Evolutionary conservation across 2,113 vertebrate species (phyloP).

Genomic region (Crotalus viridis): DNA sequence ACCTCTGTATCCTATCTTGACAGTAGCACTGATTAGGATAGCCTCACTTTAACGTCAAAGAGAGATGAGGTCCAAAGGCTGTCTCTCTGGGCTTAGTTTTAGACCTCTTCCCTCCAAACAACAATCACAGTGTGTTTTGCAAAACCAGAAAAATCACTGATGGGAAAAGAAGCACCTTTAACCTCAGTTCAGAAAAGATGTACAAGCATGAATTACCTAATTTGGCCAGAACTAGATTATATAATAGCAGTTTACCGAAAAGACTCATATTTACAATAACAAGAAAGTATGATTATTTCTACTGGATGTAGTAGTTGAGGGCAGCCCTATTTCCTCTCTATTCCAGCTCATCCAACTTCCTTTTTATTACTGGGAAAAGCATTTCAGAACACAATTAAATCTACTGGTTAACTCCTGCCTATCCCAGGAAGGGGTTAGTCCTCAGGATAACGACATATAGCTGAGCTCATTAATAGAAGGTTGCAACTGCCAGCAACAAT

Average conservation of each 20-base stretch:
- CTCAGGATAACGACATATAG: background rate
- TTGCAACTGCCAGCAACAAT: background rate
- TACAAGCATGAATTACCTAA: background rate
- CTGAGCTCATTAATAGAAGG: background rate
- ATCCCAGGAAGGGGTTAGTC: background rate
- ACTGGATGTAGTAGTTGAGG: background rate
- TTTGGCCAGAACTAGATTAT: background rate
- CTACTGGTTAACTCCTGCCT: background rate
- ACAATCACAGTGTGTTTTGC: background rate
- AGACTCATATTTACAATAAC: background rate
- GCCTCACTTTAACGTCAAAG: background rate
- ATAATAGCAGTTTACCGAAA: background rate
- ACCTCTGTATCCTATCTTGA: background rate
- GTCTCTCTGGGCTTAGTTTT: background rate
- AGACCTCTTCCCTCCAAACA: background rate
- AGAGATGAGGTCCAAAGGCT: background rate
- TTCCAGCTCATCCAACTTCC: background rate
- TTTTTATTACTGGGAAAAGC: background rate
- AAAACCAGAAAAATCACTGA: background rate
- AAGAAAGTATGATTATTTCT: background rate
- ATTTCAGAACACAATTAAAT: background rate
- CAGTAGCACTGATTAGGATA: background rate
- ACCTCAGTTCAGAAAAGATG: background rate
- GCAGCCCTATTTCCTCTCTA: background rate
- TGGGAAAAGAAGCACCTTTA: background rate